Percentiles rank a stretch among this genome's conserved stretches.
Evolutionary conservation across 2,797 vertebrate species (phyloP).

Genomic region (Acestrorhynchus altus): DNA sequence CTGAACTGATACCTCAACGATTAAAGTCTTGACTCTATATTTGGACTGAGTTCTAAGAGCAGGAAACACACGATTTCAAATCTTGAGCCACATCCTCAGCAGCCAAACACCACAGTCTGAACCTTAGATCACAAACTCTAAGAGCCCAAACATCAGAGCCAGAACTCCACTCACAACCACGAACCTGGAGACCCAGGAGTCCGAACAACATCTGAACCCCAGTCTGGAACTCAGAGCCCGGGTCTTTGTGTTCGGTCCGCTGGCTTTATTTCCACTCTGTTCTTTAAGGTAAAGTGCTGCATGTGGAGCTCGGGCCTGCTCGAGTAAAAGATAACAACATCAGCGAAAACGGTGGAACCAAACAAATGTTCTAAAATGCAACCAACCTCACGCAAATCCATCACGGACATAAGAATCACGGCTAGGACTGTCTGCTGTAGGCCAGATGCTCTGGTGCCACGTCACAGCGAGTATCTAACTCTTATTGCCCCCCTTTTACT

Average conservation of each 20-base stretch:
- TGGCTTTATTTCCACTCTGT: constrained; percentile 27
- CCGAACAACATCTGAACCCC: no score
- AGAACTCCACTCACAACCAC: no score
- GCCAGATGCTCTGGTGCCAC: constrained; percentile 42
- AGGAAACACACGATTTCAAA: no score
- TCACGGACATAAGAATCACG: constrained; percentile 36
- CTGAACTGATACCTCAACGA: no score
- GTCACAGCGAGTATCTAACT: constrained; percentile 22
- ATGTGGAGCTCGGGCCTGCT: constrained; percentile 3
- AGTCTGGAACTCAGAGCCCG: no score
- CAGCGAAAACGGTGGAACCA: constrained; percentile 42
- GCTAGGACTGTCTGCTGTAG: constrained; percentile 13
- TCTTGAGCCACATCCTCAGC: no score
- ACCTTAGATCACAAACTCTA: no score
- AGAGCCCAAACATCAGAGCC: no score
- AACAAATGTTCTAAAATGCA: constrained; percentile 40
- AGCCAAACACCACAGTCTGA: no score
- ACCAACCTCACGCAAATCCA: constrained; percentile 35
- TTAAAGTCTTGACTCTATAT: no score
- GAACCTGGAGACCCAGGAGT: no score
- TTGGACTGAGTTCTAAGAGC: no score
- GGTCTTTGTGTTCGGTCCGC: constrained; percentile 20
- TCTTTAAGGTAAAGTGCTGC: constrained; percentile 40
- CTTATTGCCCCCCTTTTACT: constrained; percentile 25
- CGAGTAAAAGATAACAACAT: constrained; percentile 23